Base-by-base conservation (phyloP, 2,888 invertebrate species). In the Cryptophagus acutangulus region DNA sequence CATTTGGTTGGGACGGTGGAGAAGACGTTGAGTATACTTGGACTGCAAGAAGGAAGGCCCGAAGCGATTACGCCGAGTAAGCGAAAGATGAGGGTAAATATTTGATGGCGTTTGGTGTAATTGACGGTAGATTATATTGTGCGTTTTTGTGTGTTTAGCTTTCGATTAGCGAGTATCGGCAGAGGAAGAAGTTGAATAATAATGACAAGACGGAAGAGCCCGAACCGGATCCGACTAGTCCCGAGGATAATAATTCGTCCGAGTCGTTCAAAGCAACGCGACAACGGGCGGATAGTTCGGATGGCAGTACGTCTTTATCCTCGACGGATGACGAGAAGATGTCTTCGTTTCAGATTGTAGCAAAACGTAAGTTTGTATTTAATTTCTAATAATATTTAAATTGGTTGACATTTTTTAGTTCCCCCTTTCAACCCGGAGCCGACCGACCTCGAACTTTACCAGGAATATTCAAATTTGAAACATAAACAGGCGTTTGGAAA, bases 121-220 rank as follows among this genome's bases (percentile, higher is more conserved):
- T n/a, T n/a, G n/a, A n/a, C n/a, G n/a, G n/a, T n/a, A n/a, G n/a
- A 14, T n/a, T 31, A 28, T 10, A 14, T 16, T 4, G 15, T 31
- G 12, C n/a, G 12, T 17, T 4, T 34, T 3, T 15, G 17, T 17
- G 36, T 43, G 67, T 66, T 14, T 66, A 89, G 87, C 78, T 93
- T 55, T 92, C 92, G 52, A 86, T 93, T 62, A 84, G 85, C 52
- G 93, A 93, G 67, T 93, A 93, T 70, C 79, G 91, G 37, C 87
- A 88, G 70, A 78, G 93, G 31, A 87, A 85, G 63, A 80, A 81
- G 60, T 72, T 78, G 46, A 65, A 61, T 28, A 55, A 55, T 35
- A 59, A 60, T 40, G 65, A 67, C 38, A 62, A 62, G 43, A 44
- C 51, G 17, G 54, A 61, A 16, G 59, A 58, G 2, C 45, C 33